A percentile compares a stretch with the other conserved stretches of the same genome.
Evolutionary conservation across 1,140 invertebrate species (phyloP).

Genomic region (Hyphantria cunea): DNA sequence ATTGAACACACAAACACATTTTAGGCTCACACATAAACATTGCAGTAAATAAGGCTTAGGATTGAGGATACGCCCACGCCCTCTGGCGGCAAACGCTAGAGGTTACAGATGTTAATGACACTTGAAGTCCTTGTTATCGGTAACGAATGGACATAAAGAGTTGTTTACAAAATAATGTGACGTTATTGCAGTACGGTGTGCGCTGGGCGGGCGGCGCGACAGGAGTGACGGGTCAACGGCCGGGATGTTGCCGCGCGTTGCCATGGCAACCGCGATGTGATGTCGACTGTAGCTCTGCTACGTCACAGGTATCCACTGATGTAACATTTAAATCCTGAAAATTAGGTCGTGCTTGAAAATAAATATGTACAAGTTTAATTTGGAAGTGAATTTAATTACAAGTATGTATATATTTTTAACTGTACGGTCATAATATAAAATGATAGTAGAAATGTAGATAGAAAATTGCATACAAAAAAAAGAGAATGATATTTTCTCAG

Average conservation of each 20-base stretch:
- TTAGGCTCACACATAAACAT: neutral
- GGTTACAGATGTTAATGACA: neutral
- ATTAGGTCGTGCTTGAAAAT: no score
- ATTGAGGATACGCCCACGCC: neutral
- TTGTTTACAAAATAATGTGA: neutral
- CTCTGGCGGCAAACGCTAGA: neutral
- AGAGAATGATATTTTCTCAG: no score
- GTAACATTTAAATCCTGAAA: no score
- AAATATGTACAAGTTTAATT: no score
- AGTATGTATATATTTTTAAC: no score
- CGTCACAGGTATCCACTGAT: no score
- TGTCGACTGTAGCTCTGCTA: no score
- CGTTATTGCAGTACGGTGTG: neutral
- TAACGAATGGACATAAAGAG: neutral
- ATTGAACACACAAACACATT: neutral
- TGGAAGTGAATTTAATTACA: no score
- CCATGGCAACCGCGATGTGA: constrained; percentile 35
- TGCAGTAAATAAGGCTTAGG: neutral
- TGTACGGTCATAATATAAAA: no score
- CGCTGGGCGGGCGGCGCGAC: constrained; percentile 37
- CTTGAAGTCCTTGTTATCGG: constrained; percentile 3
- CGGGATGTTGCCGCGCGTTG: constrained; percentile 37
- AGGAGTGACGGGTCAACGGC: constrained; percentile 45
- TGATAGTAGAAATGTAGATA: no score
- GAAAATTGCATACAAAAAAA: no score